phyloP scores from a whole-genome alignment of 2,888 invertebrate genomes.

The Villa cingulata region DNA sequence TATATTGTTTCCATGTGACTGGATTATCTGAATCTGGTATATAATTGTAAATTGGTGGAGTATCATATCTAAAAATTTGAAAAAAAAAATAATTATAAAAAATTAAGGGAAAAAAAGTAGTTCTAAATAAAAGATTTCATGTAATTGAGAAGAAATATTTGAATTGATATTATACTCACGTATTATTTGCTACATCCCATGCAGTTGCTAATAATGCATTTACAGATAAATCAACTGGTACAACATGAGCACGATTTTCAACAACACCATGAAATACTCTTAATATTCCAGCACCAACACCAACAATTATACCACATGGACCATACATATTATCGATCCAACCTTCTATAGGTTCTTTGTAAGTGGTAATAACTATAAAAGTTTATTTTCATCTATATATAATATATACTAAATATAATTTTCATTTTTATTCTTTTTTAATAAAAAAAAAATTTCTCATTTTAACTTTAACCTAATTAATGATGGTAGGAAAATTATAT shows the following conservation, averaged over 20 bases:
- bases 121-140: not conserved
- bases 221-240: slow-evolving; percentile 38
- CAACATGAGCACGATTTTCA: slow-evolving; percentile 29
- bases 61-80: slow-evolving; percentile 16
- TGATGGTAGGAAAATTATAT: too few relatives aligned
- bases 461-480: too few relatives aligned
- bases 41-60: slow-evolving; percentile 65
- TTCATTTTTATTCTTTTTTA: too few relatives aligned
- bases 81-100: not conserved
- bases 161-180: slow-evolving; percentile 17
- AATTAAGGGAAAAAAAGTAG: not conserved
- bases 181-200: slow-evolving; percentile 36
- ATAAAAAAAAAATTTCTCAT: too few relatives aligned
- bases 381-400: too few relatives aligned
- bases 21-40: slow-evolving; percentile 69
- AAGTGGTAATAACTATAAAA: slow-evolving; percentile 36
- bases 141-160: too few relatives aligned
- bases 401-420: too few relatives aligned
- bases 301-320: slow-evolving; percentile 36
- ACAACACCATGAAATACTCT: slow-evolving; percentile 27
- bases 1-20: slow-evolving; percentile 64
- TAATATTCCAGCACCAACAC: slow-evolving; percentile 46
- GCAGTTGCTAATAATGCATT: slow-evolving; percentile 35
- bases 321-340: slow-evolving; percentile 62
- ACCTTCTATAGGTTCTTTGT: slow-evolving; percentile 42